Percentiles rank a stretch among this genome's conserved stretches.
Conservation (phyloP, 2,888 invertebrate species). For the Belgica antarctica region DNA sequence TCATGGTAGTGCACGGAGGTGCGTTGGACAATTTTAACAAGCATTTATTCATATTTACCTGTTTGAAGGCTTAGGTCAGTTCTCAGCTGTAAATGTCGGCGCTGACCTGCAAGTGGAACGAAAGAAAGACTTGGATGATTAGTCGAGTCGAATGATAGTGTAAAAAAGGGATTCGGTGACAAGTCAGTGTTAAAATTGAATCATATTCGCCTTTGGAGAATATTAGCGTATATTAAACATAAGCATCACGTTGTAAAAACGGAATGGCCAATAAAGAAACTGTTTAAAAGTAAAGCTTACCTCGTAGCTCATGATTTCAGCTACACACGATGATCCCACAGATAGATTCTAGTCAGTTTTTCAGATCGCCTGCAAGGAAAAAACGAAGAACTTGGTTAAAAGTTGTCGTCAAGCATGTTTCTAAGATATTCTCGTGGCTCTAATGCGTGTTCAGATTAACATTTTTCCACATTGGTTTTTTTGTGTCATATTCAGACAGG, state of each 20-base stretch:
- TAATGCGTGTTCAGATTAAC: conserved; percentile 30
- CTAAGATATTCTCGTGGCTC: neutral
- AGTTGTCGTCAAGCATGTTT: neutral
- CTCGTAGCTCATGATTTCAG: neutral
- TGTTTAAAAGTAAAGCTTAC: neutral
- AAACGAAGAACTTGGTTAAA: neutral
- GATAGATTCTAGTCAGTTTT: too few relatives aligned
- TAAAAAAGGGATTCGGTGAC: neutral
- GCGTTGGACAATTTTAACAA: neutral
- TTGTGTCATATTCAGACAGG: conserved; percentile 42
- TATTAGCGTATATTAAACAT: conserved; percentile 40
- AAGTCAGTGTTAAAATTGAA: conserved; percentile 28
- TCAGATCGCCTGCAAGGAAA: neutral
- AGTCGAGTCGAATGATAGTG: too few relatives aligned
- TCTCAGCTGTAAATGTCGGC: too few relatives aligned
- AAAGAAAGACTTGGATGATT: too few relatives aligned
- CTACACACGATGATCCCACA: too few relatives aligned
- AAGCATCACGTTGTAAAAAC: conserved; percentile 24
- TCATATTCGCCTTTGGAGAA: conserved; percentile 36
- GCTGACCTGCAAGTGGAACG: too few relatives aligned
- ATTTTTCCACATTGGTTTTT: conserved; percentile 7
- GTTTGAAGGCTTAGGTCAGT: too few relatives aligned
- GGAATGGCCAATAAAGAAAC: neutral
- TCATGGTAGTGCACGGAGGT: conserved; percentile 33
- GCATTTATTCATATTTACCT: neutral